phyloP scores from a whole-genome alignment of 2,113 vertebrate genomes.

The Ia io region DNA sequence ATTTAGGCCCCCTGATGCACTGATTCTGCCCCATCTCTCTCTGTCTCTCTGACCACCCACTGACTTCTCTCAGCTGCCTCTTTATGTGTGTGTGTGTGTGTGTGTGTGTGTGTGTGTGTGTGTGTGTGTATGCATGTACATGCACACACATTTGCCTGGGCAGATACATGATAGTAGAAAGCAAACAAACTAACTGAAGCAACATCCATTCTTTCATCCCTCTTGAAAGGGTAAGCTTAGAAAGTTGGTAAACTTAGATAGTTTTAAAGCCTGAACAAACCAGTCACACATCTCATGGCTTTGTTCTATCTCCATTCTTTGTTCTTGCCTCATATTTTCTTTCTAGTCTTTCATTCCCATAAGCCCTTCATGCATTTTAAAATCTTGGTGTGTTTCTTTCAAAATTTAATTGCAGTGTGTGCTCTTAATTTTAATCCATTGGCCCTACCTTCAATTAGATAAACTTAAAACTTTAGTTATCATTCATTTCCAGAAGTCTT shows the following conservation, averaged over 20 bases:
- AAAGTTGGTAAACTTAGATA: not conserved
- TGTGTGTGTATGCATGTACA: accelerated
- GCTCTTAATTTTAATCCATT: constrained; percentile 33
- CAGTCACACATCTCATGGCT: not conserved
- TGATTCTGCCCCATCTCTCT: constrained; percentile 11
- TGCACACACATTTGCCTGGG: not conserved
- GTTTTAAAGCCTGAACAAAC: constrained; percentile 57
- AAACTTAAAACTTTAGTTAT: not conserved
- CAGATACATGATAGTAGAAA: not conserved
- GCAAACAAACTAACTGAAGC: not conserved
- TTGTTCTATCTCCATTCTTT: not conserved
- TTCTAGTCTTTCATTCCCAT: not conserved
- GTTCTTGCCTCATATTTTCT: not conserved
- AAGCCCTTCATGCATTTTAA: constrained; percentile 46
- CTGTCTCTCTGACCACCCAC: not conserved
- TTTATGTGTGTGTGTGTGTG: not conserved
- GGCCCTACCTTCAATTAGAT: not conserved
- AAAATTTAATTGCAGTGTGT: constrained; percentile 55
- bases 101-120: not conserved
- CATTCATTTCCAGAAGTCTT: not conserved
- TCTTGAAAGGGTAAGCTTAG: not conserved
- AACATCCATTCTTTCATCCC: not conserved
- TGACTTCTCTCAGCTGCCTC: not conserved
- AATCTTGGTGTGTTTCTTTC: constrained; percentile 29
- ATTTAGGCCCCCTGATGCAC: constrained; percentile 49